Conservation (phyloP, 1,140 invertebrate genomes). For the Pseudomyrmex pallidus region DNA sequence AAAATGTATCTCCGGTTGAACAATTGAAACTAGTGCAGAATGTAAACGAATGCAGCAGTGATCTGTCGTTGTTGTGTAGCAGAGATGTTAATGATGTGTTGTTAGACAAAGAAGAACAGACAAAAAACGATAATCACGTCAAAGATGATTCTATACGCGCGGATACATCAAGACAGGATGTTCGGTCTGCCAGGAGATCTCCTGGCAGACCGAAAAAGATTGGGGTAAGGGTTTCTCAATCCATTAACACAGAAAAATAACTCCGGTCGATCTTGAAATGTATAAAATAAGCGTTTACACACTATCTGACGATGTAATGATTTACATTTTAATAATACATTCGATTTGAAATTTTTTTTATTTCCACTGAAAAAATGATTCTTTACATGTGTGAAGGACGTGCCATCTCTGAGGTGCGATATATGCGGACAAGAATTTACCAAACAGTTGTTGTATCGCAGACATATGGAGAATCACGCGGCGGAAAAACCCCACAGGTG, state of each 20-base stretch:
- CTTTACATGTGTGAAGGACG: slow-evolving; percentile 33
- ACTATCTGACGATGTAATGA: background rate
- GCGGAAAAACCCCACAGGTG: slow-evolving; percentile 89
- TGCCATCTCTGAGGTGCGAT: slow-evolving; percentile 85
- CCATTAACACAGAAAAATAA: slow-evolving; percentile 1
- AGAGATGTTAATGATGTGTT: background rate
- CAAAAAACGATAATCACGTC: background rate
- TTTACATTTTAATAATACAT: background rate
- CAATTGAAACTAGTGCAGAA: slow-evolving; percentile 9
- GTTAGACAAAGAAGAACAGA: slow-evolving; percentile 6
- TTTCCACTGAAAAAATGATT: background rate
- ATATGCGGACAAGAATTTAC: slow-evolving; percentile 86
- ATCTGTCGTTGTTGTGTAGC: background rate
- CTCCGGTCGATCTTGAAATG: background rate
- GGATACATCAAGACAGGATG: background rate
- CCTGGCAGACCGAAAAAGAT: slow-evolving; percentile 76
- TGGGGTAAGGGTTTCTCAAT: slow-evolving; percentile 26
- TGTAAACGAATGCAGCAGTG: slow-evolving; percentile 3
- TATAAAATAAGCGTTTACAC: slow-evolving; percentile 9
- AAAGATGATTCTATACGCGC: background rate
- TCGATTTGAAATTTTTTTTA: background rate
- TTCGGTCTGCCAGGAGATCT: slow-evolving; percentile 57
- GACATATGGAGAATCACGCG: slow-evolving; percentile 87
- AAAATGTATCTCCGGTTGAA: slow-evolving; percentile 9
- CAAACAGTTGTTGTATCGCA: slow-evolving; percentile 85